Conservation (phyloP, 2,888 invertebrate species). For the Margaritifera margaritifera region DNA sequence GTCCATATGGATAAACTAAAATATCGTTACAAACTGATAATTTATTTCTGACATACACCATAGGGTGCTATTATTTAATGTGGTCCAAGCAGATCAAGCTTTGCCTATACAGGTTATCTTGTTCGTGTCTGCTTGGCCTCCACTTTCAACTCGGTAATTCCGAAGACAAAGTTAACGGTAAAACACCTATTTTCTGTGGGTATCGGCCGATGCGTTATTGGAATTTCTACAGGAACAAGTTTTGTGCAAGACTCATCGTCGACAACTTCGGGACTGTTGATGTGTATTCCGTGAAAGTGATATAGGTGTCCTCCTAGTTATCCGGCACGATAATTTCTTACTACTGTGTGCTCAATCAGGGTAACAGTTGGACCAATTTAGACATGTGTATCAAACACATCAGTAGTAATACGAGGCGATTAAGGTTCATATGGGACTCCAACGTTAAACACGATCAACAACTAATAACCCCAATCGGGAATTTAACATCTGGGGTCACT, state of each 20-base stretch:
- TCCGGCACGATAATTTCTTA: constrained; percentile 11
- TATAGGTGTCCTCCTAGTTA: constrained; percentile 4
- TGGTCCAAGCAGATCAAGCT: constrained; percentile 20
- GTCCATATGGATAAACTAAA: too few relatives aligned
- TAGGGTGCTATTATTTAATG: background rate
- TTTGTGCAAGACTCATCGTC: constrained; percentile 15
- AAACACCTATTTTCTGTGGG: constrained; percentile 10
- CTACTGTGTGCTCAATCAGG: constrained; percentile 10
- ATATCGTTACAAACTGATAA: too few relatives aligned
- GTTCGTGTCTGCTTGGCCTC: constrained; percentile 19
- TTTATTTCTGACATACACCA: too few relatives aligned
- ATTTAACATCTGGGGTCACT: too few relatives aligned
- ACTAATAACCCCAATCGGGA: too few relatives aligned
- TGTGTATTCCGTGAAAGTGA: constrained; percentile 12
- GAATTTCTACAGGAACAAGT: constrained; percentile 9
- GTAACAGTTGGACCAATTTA: constrained; percentile 10
- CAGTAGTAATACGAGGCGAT: too few relatives aligned
- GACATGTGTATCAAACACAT: constrained; percentile 17
- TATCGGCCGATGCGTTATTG: background rate
- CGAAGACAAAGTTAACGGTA: constrained; percentile 23
- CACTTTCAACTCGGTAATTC: constrained; percentile 21
- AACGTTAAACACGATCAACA: too few relatives aligned
- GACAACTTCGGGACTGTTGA: constrained; percentile 17
- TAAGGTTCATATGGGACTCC: too few relatives aligned
- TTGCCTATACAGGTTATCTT: constrained; percentile 3